Evolutionary conservation across 2,888 invertebrate genomes (phyloP).

Genomic region (Parnassius orleans): DNA sequence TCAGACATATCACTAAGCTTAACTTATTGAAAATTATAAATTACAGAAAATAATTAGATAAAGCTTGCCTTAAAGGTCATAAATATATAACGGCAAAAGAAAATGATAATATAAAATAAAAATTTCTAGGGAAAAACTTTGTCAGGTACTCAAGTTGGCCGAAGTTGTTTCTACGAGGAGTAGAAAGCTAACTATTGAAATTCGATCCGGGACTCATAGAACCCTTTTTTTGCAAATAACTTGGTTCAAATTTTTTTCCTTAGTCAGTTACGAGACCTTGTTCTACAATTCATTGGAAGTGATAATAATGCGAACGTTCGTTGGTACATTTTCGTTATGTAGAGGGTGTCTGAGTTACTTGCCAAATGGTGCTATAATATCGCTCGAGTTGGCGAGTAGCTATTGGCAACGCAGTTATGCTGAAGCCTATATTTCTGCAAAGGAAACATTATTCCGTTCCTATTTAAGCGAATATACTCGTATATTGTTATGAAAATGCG

Average conservation of each 20-base stretch:
- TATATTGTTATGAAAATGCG: constrained; percentile 24
- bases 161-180: constrained; percentile 20
- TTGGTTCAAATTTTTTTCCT: constrained; percentile 50
- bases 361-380: constrained; percentile 74
- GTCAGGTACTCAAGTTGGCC: constrained; percentile 11
- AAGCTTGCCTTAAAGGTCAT: background rate
- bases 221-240: constrained; percentile 38
- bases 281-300: constrained; percentile 45
- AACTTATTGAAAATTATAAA: too few species aligned
- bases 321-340: constrained; percentile 48
- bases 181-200: constrained; percentile 49
- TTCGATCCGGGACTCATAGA: constrained; percentile 45
- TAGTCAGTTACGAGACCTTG: constrained; percentile 47
- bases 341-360: constrained; percentile 47
- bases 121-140: constrained; percentile 12
- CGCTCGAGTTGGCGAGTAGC: constrained; percentile 52
- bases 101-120: constrained; percentile 12
- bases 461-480: constrained; percentile 21
- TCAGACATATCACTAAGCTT: too few species aligned
- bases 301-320: constrained; percentile 52
- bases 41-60: background rate
- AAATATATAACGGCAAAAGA: background rate
- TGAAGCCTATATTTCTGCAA: constrained; percentile 43
- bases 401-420: constrained; percentile 49
- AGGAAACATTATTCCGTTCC: constrained; percentile 51